A percentile compares a stretch with the other conserved stretches of the same genome.
These are phyloP conservation scores for Falco concolor DNA, from an alignment of 2,797 vertebrate species.

Conservation along the genomic window DNA sequence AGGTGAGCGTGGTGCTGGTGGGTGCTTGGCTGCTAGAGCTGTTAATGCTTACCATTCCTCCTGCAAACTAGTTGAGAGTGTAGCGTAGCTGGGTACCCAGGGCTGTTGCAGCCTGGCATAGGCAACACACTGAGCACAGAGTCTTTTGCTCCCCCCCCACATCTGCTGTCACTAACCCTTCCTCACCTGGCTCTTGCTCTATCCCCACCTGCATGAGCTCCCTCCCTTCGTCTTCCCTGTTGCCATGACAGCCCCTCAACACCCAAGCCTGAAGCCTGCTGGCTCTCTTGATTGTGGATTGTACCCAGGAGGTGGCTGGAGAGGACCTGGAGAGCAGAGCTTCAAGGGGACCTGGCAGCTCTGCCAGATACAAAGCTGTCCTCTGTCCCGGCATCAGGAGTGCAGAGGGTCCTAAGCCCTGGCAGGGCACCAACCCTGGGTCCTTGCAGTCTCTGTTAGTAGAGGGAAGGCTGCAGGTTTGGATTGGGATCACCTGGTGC, in stretches of 20 bases:
- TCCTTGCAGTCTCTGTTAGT: not conserved
- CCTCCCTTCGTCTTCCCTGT: not conserved
- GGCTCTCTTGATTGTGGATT: constrained; percentile 75
- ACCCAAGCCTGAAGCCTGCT: constrained; percentile 41
- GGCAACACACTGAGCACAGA: not conserved
- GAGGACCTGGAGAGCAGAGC: not conserved
- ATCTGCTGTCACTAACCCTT: constrained; percentile 46
- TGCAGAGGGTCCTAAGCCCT: not conserved
- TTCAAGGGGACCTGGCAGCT: not conserved
- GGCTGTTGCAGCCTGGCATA: not conserved
- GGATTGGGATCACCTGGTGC: not conserved
- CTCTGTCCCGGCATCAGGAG: not conserved
- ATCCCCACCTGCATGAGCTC: constrained; percentile 26
- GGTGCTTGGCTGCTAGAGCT: not conserved
- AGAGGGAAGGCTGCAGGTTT: not conserved
- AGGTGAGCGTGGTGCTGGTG: not conserved
- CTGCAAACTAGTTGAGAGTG: not conserved
- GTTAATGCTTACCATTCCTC: not conserved
- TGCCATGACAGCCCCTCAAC: constrained; percentile 68
- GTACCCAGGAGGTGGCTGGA: constrained; percentile 31
- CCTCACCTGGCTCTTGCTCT: not conserved
- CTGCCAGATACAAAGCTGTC: not conserved
- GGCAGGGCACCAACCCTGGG: not conserved
- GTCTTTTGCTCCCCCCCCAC: not conserved
- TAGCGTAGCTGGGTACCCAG: not conserved